Evolutionary conservation across 1,140 invertebrate species (phyloP).

Genomic region (Euura saliciscinereae): DNA sequence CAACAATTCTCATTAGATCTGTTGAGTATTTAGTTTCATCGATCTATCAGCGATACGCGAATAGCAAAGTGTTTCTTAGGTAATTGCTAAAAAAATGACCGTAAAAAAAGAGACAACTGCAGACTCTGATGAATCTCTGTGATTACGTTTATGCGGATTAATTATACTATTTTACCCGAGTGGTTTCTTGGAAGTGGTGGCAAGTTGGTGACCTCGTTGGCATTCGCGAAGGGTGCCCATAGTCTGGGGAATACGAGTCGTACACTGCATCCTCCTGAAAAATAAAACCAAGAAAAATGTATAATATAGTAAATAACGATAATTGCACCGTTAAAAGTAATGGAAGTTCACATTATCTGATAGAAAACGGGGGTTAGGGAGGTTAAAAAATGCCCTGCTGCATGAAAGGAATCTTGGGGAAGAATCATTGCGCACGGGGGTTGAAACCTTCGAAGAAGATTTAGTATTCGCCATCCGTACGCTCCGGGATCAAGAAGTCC

Average conservation of each 20-base stretch:
- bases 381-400: neutral
- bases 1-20: too few species aligned
- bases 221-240: conserved; percentile 52
- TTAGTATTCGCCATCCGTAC: conserved; percentile 56
- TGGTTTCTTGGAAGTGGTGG: conserved; percentile 52
- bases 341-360: too few species aligned
- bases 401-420: neutral
- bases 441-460: conserved; percentile 30
- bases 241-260: conserved; percentile 57
- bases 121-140: too few species aligned
- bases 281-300: conserved; percentile 25
- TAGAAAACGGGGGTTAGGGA: neutral
- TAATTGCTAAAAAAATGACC: too few species aligned
- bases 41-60: too few species aligned
- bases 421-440: neutral
- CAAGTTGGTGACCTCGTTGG: conserved; percentile 47
- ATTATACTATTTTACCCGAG: conserved; percentile 42
- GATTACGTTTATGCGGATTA: too few species aligned
- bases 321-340: neutral
- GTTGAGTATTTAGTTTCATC: too few species aligned
- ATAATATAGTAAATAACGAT: neutral
- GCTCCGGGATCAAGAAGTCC: conserved; percentile 12
- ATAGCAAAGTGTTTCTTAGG: too few species aligned
- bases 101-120: too few species aligned
- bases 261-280: conserved; percentile 49